Base-by-base conservation (phyloP, 1,140 invertebrate species). In the Choristoneura fumiferana region DNA sequence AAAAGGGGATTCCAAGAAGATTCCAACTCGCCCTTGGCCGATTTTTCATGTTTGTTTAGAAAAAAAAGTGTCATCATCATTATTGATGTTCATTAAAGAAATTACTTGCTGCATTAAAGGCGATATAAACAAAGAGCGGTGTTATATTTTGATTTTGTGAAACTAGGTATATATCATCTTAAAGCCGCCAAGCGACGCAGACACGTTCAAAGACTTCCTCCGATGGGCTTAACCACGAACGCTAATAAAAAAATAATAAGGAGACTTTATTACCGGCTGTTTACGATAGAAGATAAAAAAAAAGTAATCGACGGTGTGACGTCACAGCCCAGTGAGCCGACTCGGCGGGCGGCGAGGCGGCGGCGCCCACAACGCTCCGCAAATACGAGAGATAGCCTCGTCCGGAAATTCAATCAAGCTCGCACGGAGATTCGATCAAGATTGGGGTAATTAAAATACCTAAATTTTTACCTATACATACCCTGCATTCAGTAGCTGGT, bases 381-480 rank as follows among this genome's bases (percentile, higher is more conserved):
- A 87, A 85, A 86, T 81, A 87, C 80, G 78, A 79, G 74, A 71
- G 73, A 84, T 84, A 78, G 82, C 79, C 75, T 65, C 78, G 81
- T 62, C 75, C 83, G 84, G 84, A 86, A 86, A 87, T 86, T 87
- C 84, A 84, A 87, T 87, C 81, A 87, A 77, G 80, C 81, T 78
- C 76, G 81, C 77, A 78, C 78, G 73, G 80, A 84, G 81, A 87
- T 86, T 84, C 82, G 73, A 87, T 87, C 84, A 86, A 83, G 84
- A 87, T 87, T 84, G 76, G 76, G 76, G 77, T 87, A 87, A 86
- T 87, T 87, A 87, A 87, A 87, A 86, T 87, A 78, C 76, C 73
- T 75, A 76, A 69, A 70, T 78, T 83, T 84, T 79, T 79, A 74
- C 67, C 75, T 79, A 76, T 79, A 67, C 59, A 70, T 59, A 58